Evolutionary conservation across 2,888 invertebrate genomes (phyloP).

Genomic region (Leucophenga maculata): DNA sequence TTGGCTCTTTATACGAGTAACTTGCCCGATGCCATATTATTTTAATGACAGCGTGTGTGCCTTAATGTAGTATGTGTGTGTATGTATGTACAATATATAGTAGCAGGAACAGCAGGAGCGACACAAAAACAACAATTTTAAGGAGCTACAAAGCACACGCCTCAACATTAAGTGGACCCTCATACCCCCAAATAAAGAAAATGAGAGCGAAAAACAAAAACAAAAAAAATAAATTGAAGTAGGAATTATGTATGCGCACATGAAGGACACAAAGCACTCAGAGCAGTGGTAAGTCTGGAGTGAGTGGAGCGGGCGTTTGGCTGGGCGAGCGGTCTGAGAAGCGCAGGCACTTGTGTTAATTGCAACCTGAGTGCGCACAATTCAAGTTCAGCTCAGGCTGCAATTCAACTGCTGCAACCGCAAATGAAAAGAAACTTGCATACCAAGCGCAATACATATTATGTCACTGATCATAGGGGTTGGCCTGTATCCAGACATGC

Average conservation of each 20-base stretch:
- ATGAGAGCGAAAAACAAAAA: background rate
- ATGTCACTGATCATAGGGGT: conserved; percentile 35
- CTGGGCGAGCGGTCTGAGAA: conserved; percentile 39
- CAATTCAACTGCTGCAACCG: conserved; percentile 10
- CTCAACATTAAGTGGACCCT: conserved; percentile 17
- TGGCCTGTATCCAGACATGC: conserved; percentile 2
- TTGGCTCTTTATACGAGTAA: conserved; percentile 53
- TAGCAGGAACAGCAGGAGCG: conserved; percentile 19
- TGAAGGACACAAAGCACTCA: conserved; percentile 21
- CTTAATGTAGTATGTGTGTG: conserved; percentile 17
- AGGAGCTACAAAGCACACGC: conserved; percentile 20
- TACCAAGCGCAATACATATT: background rate
- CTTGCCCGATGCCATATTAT: conserved; percentile 55
- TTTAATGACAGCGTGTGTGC: conserved; percentile 65
- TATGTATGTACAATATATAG: conserved; percentile 37
- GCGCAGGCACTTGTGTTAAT: conserved; percentile 68
- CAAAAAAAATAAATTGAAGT: background rate
- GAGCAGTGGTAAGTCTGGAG: conserved; percentile 28
- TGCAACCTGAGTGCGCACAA: conserved; percentile 57
- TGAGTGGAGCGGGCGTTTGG: conserved; percentile 12
- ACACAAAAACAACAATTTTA: conserved; percentile 16
- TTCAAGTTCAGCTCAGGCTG: conserved; percentile 9
- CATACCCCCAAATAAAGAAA: background rate
- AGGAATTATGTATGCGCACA: conserved; percentile 1
- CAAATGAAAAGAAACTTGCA: conserved; percentile 7